These are phyloP conservation scores for Ibidorhyncha struthersii DNA, from an alignment of 2,113 vertebrate genomes.

Conservation along the genomic window DNA sequence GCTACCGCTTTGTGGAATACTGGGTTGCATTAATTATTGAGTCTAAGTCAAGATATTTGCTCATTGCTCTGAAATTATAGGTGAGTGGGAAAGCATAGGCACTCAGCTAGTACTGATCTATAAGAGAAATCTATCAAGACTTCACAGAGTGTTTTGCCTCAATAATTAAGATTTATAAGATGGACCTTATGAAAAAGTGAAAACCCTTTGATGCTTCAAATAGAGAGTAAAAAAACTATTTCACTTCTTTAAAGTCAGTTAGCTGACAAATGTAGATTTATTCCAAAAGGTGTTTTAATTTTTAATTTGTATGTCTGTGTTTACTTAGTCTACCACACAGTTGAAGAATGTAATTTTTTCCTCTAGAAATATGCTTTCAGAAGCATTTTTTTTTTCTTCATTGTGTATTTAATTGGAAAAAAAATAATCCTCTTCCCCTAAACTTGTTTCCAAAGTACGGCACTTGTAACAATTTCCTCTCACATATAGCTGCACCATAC, in stretches of 20 bases:
- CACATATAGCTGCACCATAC: not conserved
- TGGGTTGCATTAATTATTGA: not conserved
- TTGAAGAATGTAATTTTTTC: not conserved
- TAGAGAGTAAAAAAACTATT: not conserved
- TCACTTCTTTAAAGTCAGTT: not conserved
- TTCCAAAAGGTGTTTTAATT: constrained; percentile 40
- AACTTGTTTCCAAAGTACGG: constrained; percentile 8
- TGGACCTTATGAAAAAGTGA: not conserved
- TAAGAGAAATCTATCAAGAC: not conserved
- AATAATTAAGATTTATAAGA: not conserved
- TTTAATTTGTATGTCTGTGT: constrained; percentile 47
- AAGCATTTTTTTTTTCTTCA: not conserved
- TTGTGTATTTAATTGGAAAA: not conserved
- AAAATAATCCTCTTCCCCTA: not conserved
- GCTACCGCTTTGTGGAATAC: not conserved
- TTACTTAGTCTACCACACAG: constrained; percentile 6
- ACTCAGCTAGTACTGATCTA: not conserved
- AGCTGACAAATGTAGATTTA: not conserved
- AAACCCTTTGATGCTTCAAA: not conserved
- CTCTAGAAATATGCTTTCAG: not conserved
- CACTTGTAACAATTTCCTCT: not conserved
- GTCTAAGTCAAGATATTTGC: not conserved
- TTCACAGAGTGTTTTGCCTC: not conserved
- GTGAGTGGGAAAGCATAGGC: not conserved
- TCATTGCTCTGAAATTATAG: not conserved